Evolutionary conservation across 2,888 invertebrate species (phyloP).

Genomic region (Microctonus hyperodae): DNA sequence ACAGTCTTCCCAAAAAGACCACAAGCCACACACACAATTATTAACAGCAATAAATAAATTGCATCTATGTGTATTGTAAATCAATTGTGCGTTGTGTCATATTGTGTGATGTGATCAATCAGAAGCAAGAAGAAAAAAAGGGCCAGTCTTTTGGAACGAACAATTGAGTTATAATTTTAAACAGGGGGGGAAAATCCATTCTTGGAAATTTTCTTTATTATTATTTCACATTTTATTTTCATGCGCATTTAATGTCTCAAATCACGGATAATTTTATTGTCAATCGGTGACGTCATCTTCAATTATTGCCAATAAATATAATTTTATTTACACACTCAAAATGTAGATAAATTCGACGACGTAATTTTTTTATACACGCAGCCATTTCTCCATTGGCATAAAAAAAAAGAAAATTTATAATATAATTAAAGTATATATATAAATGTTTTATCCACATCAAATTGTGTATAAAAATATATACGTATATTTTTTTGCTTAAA

Average conservation of each 20-base stretch:
- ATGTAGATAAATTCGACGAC: background rate
- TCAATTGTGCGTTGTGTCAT: too few species aligned
- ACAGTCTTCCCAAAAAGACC: too few species aligned
- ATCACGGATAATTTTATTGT: background rate
- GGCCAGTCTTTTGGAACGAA: too few species aligned
- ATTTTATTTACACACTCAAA: background rate
- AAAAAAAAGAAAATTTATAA: too few species aligned
- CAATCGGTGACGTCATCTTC: conserved; percentile 14
- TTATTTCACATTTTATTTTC: background rate
- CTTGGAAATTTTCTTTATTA: background rate
- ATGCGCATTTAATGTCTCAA: background rate
- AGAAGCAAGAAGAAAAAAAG: too few species aligned
- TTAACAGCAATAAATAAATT: too few species aligned
- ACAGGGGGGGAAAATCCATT: background rate
- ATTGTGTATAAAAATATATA: background rate
- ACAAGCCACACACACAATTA: too few species aligned
- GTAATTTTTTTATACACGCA: too few species aligned
- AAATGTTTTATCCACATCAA: background rate
- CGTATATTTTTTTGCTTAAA: background rate
- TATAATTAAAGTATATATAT: background rate
- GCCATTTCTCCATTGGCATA: too few species aligned
- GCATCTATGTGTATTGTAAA: too few species aligned
- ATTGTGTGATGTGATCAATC: too few species aligned
- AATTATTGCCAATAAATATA: background rate
- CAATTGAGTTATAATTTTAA: too few species aligned